Evolutionary conservation across 2,113 vertebrate species (phyloP), one percentile per base, ranked within the genome.

Genomic region (Polyodon spathula): DNA sequence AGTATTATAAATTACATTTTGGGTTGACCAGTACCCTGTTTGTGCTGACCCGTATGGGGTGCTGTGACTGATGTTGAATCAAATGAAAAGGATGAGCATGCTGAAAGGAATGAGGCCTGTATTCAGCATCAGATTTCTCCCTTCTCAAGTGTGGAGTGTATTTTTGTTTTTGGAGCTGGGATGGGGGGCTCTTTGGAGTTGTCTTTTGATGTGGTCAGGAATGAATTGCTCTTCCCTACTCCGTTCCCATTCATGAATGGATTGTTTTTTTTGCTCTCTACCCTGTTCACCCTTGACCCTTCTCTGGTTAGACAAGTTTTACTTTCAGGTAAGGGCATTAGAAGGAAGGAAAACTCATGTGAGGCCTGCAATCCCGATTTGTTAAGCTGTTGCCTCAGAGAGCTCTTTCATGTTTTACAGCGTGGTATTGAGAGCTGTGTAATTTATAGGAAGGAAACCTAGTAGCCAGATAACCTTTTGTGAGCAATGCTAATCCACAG

Each of bases 121-220:
- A 27, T 27, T 27, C 27, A 27, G 27, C 27, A 27, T 27, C 27
- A 27, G 27, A 27, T 27, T 27, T 27, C 27, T 27, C 27, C 27
- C 27, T 27, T 27, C 27, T 27, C 27, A 27, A 27, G 27, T 27
- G 27, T 27, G 27, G 27, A 27, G 27, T 1, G 27, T 27, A 27
- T 27, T 27, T 27, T 27, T 27, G 27, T 27, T 27, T 27, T 27
- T 27, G 27, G 27, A 27, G 27, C 27, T 2, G 27, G 27, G 27
- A 27, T 27, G 27, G 37, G 27, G 64, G 71, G 64, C 58, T 12
- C n/a, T 59, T 74, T 69, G 40, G 69, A 44, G 54, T 5, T 59
- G 44, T 9, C 57, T 76, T 75, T 76, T 73, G 50, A 79, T 71
- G 65, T 59, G 12, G 56, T 51, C 5, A 58, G 66, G 73, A 69